These are phyloP conservation scores for Leptopilina boulardi DNA, from an alignment of 1,140 invertebrate species.

Conservation along the genomic window DNA sequence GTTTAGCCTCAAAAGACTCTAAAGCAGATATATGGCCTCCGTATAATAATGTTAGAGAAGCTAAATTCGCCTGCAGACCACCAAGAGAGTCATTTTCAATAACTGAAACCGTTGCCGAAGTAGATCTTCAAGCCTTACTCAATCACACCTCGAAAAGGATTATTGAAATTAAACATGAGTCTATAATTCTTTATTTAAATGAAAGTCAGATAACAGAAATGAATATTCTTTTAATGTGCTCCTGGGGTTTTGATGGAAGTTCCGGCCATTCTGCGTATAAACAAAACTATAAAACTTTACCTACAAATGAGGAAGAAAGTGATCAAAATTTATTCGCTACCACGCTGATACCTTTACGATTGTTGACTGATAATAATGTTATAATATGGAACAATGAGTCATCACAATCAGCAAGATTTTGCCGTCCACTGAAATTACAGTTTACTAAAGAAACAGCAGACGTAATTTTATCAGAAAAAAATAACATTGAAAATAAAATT, in stretches of 20 bases:
- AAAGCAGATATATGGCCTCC: not conserved
- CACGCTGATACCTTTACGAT: not conserved
- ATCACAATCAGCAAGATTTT: not conserved
- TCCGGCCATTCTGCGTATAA: not conserved
- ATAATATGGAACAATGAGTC: not conserved
- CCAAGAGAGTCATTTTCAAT: not conserved
- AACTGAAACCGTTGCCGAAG: not conserved
- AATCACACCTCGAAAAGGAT: not conserved
- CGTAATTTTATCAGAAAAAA: not conserved
- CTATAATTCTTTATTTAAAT: not conserved
- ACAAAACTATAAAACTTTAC: not conserved
- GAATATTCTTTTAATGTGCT: not conserved
- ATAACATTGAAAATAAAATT: not conserved
- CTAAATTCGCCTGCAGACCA: not conserved
- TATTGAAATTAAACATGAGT: not conserved
- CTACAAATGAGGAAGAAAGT: not conserved
- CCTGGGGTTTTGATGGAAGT: no score
- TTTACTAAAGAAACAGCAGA: not conserved
- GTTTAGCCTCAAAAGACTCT: no score
- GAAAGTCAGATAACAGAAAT: not conserved
- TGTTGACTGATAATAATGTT: not conserved
- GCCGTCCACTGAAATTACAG: not conserved
- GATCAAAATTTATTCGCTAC: not conserved
- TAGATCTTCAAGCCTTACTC: no score
- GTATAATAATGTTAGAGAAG: not conserved